phyloP scores from a whole-genome alignment of 2,888 invertebrate genomes.

The Xanthorhoe designata region DNA sequence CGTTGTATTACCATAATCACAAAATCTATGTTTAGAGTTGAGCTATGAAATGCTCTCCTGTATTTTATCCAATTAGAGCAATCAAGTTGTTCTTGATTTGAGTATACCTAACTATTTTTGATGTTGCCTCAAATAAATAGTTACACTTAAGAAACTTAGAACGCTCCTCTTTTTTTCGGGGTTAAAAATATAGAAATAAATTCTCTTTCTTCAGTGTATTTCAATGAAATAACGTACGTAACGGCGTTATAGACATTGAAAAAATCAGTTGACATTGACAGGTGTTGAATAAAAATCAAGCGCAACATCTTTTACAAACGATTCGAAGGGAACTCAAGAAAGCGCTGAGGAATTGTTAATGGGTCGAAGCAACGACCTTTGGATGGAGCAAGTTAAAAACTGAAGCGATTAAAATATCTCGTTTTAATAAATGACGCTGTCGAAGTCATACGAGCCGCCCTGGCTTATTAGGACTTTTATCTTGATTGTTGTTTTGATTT shows the following conservation, averaged over 20 bases:
- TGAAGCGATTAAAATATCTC: slow-evolving; percentile 14
- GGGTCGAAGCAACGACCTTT: slow-evolving; percentile 49
- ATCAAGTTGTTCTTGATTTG: too few species aligned
- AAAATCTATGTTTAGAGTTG: background rate
- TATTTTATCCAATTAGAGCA: too few species aligned
- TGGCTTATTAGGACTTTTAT: too few species aligned
- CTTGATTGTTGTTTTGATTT: too few species aligned
- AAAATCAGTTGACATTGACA: slow-evolving; percentile 20
- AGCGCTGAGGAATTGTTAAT: slow-evolving; percentile 54
- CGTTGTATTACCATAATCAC: background rate
- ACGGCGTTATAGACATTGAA: background rate
- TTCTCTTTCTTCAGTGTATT: too few species aligned
- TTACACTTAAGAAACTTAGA: too few species aligned
- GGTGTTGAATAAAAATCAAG: slow-evolving; percentile 37
- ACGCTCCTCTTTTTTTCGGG: too few species aligned
- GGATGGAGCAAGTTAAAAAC: slow-evolving; percentile 22
- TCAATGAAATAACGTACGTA: too few species aligned
- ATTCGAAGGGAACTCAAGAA: slow-evolving; percentile 48
- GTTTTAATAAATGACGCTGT: background rate
- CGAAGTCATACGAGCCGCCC: background rate
- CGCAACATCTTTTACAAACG: slow-evolving; percentile 48
- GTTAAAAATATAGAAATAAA: too few species aligned
- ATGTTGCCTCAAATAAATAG: too few species aligned
- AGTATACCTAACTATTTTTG: too few species aligned
- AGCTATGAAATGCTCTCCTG: too few species aligned